Conservation (phyloP, 2,113 vertebrate genomes). For the Furnarius figulus region DNA sequence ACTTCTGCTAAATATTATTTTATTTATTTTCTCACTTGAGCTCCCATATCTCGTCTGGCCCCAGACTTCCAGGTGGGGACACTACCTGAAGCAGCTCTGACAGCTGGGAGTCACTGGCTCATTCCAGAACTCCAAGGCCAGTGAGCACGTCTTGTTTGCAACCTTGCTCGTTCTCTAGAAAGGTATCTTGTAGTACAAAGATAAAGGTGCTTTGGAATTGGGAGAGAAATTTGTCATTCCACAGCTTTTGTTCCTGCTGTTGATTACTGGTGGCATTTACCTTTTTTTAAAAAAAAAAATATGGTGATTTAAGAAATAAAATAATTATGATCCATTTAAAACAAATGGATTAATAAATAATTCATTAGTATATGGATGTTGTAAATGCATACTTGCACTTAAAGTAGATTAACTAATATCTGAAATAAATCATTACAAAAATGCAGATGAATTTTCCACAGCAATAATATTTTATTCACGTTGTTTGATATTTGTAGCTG, state of each 20-base stretch:
- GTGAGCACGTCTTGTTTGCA: not conserved
- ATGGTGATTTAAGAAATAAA: not conserved
- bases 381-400: not conserved
- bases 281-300: not conserved
- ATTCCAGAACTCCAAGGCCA: not conserved
- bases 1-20: not conserved
- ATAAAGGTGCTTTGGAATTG: not conserved
- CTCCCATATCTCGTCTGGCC: not conserved
- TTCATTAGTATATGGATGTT: not conserved
- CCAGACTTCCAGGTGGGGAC: rapidly evolving
- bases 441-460: not conserved
- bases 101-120: not conserved
- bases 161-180: not conserved
- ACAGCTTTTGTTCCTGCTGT: not conserved
- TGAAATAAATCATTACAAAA: not conserved
- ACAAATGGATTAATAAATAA: not conserved
- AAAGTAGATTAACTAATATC: not conserved
- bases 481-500: not conserved
- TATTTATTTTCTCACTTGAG: not conserved
- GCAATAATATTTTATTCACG: not conserved
- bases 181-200: not conserved
- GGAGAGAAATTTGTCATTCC: not conserved
- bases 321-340: not conserved
- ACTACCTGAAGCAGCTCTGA: not conserved
- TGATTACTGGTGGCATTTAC: not conserved